Base-by-base conservation (phyloP, 37 sponge, comb jelly and placozoan genomes). In the Tethya wilhelma region DNA sequence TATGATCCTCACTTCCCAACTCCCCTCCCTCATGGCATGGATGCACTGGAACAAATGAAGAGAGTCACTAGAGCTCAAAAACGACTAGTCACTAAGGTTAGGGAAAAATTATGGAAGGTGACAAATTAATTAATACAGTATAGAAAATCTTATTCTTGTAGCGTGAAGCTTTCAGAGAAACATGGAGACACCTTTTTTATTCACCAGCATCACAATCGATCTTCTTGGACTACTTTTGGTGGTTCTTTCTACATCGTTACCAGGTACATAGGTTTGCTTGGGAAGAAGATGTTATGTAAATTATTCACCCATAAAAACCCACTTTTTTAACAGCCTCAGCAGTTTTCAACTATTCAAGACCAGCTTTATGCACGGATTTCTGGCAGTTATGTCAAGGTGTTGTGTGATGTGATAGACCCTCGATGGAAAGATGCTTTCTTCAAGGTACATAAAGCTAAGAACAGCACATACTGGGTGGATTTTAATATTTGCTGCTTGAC, bases 181-280 rank as follows among this genome's bases (percentile, higher is more conserved):
- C 45, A 12, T 92, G 93, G 93, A 62, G 34, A 41, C 30, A 41
- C 46, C 28, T 64, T 28, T 88, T 91, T 57, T 82, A 86, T 64
- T 74, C 74, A 8, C 28, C 31, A 30, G 37, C 46, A 0, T 86
- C 87, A 25, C 87, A 83, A 37, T 57, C 73, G 28, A 74, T 91
- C 29, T 83, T 86, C 44, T 84, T 74, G 75, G 94, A 93, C 69
- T 67, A 68, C 45, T 93, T 89, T 79, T 93, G 94, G 94, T 93
- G 94, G 94, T 84, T 73, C 64, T 96, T 94, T 57, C 81, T 95
- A 26, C 86, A 95, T 2, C n/a, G 43, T 25, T 95, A 86, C 49
- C 96, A 91, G 56, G 85, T 87, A 32, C 22, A 53, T 59, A 7
- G 29, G 25, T 2, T 40, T 41, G 43, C 12, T 69, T 42, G 38